phyloP scores from a whole-genome alignment of 2,888 invertebrate species.

The Drosophila paranaensis region DNA sequence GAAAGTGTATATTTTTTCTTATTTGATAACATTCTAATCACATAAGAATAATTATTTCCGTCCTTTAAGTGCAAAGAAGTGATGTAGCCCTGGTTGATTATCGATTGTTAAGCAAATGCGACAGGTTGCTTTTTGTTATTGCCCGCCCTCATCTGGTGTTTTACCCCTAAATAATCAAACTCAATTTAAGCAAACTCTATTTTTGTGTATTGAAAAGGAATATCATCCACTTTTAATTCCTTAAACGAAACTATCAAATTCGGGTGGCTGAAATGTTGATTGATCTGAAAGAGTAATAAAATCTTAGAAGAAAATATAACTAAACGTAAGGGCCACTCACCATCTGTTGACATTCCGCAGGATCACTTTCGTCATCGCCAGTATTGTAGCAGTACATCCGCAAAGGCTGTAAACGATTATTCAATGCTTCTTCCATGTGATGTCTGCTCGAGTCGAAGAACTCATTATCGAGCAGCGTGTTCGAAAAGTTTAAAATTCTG shows the following conservation, averaged over 20 bases:
- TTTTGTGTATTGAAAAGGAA: neutral
- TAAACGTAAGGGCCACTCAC: neutral
- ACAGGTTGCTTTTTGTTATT: constrained; percentile 35
- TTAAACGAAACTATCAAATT: neutral
- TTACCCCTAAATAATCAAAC: no score
- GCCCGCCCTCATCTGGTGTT: constrained; percentile 21
- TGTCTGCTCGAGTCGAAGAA: neutral
- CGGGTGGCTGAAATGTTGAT: neutral
- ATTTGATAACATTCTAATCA: no score
- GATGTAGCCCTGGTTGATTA: constrained; percentile 21
- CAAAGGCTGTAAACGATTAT: neutral
- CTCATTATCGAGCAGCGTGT: neutral
- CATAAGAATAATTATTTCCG: no score
- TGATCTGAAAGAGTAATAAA: neutral
- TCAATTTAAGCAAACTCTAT: neutral
- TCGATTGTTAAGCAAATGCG: constrained; percentile 13
- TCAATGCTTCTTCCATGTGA: neutral
- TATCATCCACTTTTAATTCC: neutral
- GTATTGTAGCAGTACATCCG: neutral
- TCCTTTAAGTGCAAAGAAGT: neutral
- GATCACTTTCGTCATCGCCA: neutral
- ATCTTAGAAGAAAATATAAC: neutral
- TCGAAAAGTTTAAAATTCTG: neutral
- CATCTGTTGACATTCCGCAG: neutral
- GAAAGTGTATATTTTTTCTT: no score